phyloP scores from a whole-genome alignment of 2,888 invertebrate genomes.

The Phortica magna region DNA sequence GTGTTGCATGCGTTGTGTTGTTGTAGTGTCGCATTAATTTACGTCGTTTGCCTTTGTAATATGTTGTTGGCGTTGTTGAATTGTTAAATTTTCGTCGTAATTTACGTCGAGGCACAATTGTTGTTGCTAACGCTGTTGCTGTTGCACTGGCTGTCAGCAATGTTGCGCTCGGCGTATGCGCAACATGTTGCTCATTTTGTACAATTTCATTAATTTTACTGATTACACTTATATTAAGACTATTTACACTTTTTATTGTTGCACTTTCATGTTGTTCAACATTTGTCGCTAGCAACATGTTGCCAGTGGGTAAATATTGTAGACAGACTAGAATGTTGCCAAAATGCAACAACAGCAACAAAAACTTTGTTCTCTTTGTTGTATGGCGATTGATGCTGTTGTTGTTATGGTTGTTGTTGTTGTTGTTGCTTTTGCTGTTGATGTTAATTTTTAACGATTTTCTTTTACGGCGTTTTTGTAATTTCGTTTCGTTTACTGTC shows the following conservation, averaged over 20 bases:
- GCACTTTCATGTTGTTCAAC: conserved; percentile 46
- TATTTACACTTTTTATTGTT: conserved; percentile 63
- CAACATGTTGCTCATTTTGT: conserved; percentile 49
- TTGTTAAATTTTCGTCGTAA: conserved; percentile 63
- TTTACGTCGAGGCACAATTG: conserved; percentile 61
- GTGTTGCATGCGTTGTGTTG: conserved; percentile 67
- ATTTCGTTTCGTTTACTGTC: conserved; percentile 54
- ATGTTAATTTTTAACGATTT: conserved; percentile 39
- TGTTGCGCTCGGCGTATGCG: conserved; percentile 46
- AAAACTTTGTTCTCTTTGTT: conserved; percentile 42
- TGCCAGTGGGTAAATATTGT: conserved; percentile 55
- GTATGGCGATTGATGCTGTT: conserved; percentile 37
- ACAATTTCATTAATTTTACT: conserved; percentile 69
- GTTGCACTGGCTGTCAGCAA: conserved; percentile 33
- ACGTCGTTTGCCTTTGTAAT: conserved; percentile 61
- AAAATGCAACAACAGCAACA: conserved; percentile 57
- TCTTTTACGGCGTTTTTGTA: conserved; percentile 42
- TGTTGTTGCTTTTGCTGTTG: conserved; percentile 29
- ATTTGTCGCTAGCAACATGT: conserved; percentile 54
- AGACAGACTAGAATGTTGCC: conserved; percentile 64
- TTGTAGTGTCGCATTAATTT: conserved; percentile 50
- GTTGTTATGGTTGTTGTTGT: conserved; percentile 35
- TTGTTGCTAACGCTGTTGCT: conserved; percentile 48
- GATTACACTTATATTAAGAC: conserved; percentile 68
- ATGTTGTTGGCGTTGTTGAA: conserved; percentile 43